Percentiles rank a stretch among this genome's conserved stretches.
Conservation (phyloP, 2,113 vertebrate species). For the Eublepharis macularius region DNA sequence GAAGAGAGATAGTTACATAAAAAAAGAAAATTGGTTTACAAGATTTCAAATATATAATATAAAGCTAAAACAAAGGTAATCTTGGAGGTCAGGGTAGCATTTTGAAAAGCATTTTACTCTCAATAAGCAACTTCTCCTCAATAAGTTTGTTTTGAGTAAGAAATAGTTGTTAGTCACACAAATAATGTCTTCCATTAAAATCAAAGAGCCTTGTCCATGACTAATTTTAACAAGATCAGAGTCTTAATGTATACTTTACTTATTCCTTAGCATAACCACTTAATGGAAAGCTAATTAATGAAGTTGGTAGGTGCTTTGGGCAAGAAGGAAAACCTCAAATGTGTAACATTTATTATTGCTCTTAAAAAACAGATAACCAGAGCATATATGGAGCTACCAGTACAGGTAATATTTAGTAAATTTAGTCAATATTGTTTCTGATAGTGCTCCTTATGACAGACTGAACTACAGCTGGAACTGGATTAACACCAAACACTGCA, state of each 20-base stretch:
- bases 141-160: not conserved
- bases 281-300: slow-evolving; percentile 51
- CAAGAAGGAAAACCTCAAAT: slow-evolving; percentile 27
- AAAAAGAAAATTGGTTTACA: slow-evolving; percentile 35
- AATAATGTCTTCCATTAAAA: not conserved
- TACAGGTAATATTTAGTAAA: slow-evolving; percentile 69
- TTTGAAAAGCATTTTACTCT: slow-evolving; percentile 9
- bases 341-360: slow-evolving; percentile 49
- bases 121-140: no score
- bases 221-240: not conserved
- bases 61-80: slow-evolving; percentile 36
- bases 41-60: slow-evolving; percentile 50
- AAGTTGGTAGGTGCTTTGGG: slow-evolving; percentile 42
- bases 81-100: slow-evolving; percentile 47
- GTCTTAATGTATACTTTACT: not conserved
- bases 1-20: slow-evolving; percentile 22
- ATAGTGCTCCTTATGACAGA: slow-evolving; percentile 67
- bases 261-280: slow-evolving; percentile 7
- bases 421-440: slow-evolving; percentile 69
- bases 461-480: slow-evolving; percentile 68
- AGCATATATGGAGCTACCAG: slow-evolving; percentile 54
- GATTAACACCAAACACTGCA: slow-evolving; percentile 69
- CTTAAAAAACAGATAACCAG: slow-evolving; percentile 6
- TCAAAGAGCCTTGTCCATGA: not conserved
- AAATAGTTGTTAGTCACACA: not conserved